Base-by-base conservation (phyloP, 2,797 vertebrate species). In the Chelon labrosus region DNA sequence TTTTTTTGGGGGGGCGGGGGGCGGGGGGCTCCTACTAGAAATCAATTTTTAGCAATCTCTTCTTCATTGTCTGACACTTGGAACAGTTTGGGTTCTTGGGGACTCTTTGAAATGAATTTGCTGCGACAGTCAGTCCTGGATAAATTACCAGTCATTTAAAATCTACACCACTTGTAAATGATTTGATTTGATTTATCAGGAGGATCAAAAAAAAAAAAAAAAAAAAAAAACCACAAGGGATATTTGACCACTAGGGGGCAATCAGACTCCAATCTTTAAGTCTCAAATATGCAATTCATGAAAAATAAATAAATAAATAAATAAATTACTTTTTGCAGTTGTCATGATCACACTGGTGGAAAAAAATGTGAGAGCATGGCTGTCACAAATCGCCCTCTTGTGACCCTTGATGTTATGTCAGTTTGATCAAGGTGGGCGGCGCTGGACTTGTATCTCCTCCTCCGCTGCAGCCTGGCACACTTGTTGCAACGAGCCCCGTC, bases 371-470 rank as follows among this genome's bases (percentile, higher is more conserved):
- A 31, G 31, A 3, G 22, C 2, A 22, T 22, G 22, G 22, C 22
- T 22, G 22, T 22, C 22, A 22, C 22, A 31, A 31, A 31, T 31
- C 31, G 7, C 31, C 31, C 31, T 44, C 42, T 16, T 12, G 6
- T 44, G 42, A 17, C 41, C 41, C 16, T 17, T 16, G 7, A 53
- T 14, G 51, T 14, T 25, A 2, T 16, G 12, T 14, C 13, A 16
- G 13, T 44, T 3, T 22, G 16, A 52, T 17, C 41, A 0, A 4
- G 0, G 55, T 54, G 58, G 80, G 80, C 52, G 77, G 71, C 12
- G 58, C 46, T 58, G 13, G 3, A 47, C 38, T 13, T n/a, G 2
- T 63, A 27, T 7, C 64, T 46, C 60, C 63, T 70, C 39, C 68
- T 17, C n/a, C 50, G 16, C 10, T 63, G 51, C 53, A 41, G 65